phyloP scores from a whole-genome alignment of 2,888 invertebrate species.

The Archips xylosteana region DNA sequence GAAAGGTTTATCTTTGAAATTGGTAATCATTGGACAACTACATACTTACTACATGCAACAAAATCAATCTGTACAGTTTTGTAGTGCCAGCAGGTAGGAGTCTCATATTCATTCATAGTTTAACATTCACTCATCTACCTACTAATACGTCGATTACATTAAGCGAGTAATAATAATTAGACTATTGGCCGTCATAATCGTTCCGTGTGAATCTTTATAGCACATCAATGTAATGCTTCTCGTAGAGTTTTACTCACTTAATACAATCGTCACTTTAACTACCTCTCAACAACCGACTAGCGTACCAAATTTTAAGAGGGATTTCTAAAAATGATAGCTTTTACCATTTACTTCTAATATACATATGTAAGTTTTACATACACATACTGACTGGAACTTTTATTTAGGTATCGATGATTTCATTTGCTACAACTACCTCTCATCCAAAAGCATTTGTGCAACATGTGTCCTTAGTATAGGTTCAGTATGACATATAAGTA shows the following conservation, averaged over 20 bases:
- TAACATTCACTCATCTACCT: neutral
- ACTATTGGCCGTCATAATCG: neutral
- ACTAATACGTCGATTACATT: neutral
- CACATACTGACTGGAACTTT: slow-evolving; percentile 2
- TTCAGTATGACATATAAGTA: neutral
- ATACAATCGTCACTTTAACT: neutral
- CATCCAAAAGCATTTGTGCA: slow-evolving; percentile 12
- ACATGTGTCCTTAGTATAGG: slow-evolving; percentile 9
- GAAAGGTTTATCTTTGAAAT: neutral
- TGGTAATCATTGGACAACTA: neutral
- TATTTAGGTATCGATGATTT: neutral
- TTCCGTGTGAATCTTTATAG: neutral
- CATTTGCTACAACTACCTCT: neutral
- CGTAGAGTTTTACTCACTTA: neutral
- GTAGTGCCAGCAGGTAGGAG: neutral
- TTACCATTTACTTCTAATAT: neutral
- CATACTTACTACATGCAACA: slow-evolving; percentile 24
- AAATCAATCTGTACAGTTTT: slow-evolving; percentile 3
- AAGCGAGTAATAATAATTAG: neutral
- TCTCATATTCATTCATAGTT: too few species aligned
- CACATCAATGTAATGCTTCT: neutral
- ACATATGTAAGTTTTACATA: slow-evolving; percentile 2
- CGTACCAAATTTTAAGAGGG: neutral
- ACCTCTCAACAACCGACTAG: neutral
- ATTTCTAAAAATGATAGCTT: neutral